These are phyloP conservation scores for Eleutherodactylus coqui DNA, from an alignment of 2,797 vertebrate genomes.

Conservation along the genomic window DNA sequence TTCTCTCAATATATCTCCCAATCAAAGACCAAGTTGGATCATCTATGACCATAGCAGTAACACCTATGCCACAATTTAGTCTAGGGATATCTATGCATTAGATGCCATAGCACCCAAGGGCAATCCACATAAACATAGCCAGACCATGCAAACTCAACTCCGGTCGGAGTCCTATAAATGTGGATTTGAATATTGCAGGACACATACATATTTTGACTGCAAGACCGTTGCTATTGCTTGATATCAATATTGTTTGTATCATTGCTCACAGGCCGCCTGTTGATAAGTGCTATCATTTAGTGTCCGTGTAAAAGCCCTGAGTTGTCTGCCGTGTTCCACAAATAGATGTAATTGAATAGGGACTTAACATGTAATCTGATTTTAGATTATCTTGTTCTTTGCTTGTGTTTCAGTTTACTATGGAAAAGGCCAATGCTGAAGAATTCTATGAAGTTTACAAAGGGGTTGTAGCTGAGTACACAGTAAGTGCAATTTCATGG, in stretches of 20 bases:
- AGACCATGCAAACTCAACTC: background rate
- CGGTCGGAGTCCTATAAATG: background rate
- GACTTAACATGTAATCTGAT: background rate
- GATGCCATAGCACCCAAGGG: background rate
- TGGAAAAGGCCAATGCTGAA: constrained; percentile 89
- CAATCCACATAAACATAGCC: background rate
- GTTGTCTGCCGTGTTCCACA: background rate
- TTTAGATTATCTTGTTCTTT: constrained; percentile 46
- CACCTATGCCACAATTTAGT: no score
- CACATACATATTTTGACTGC: background rate
- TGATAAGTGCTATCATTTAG: background rate
- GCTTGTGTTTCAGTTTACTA: constrained; percentile 81
- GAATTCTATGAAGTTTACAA: constrained; percentile 96
- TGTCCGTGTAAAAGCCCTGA: background rate
- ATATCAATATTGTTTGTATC: background rate
- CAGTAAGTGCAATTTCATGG: constrained; percentile 79
- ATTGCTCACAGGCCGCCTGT: background rate
- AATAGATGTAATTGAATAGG: constrained; percentile 36
- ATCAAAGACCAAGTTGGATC: no score
- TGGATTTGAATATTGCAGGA: background rate
- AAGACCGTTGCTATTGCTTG: background rate
- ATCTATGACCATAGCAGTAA: no score
- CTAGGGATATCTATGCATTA: background rate
- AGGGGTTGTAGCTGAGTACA: constrained; percentile 88
- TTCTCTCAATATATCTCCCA: no score